These are phyloP conservation scores for Stenodema calcarata DNA, from an alignment of 2,888 invertebrate species.

Conservation along the genomic window DNA sequence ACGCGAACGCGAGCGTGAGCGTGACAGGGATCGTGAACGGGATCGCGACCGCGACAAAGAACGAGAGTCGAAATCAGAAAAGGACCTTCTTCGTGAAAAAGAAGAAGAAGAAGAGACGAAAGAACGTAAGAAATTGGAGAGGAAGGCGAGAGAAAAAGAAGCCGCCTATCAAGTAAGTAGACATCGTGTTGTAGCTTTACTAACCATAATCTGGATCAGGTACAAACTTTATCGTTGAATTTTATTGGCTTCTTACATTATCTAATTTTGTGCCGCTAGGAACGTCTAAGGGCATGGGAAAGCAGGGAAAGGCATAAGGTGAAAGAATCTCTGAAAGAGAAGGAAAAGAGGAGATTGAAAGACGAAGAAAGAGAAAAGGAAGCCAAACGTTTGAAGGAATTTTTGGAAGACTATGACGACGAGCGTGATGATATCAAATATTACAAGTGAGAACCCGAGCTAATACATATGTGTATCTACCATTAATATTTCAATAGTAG, in stretches of 20 bases:
- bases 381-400: slow-evolving; percentile 93
- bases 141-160: slow-evolving; percentile 92
- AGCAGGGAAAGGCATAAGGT: slow-evolving; percentile 85
- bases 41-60: slow-evolving; percentile 55
- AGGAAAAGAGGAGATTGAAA: slow-evolving; percentile 81
- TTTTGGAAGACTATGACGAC: slow-evolving; percentile 98
- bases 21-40: slow-evolving; percentile 55
- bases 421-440: slow-evolving; percentile 96
- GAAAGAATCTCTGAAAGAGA: slow-evolving; percentile 89
- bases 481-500: not conserved
- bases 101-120: slow-evolving; percentile 88
- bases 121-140: slow-evolving; percentile 87
- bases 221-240: too few species aligned
- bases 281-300: slow-evolving; percentile 77
- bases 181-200: too few species aligned
- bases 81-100: slow-evolving; percentile 60
- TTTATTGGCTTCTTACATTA: too few species aligned
- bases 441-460: slow-evolving; percentile 73
- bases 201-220: too few species aligned
- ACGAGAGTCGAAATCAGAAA: slow-evolving; percentile 59
- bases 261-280: slow-evolving; percentile 56
- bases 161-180: slow-evolving; percentile 87
- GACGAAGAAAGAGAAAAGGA: slow-evolving; percentile 89
- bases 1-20: slow-evolving; percentile 51
- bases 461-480: not conserved